A percentile compares a stretch with the other conserved stretches of the same genome.
Evolutionary conservation across 1,140 invertebrate genomes (phyloP).

Genomic region (Neodiprion pinetum): DNA sequence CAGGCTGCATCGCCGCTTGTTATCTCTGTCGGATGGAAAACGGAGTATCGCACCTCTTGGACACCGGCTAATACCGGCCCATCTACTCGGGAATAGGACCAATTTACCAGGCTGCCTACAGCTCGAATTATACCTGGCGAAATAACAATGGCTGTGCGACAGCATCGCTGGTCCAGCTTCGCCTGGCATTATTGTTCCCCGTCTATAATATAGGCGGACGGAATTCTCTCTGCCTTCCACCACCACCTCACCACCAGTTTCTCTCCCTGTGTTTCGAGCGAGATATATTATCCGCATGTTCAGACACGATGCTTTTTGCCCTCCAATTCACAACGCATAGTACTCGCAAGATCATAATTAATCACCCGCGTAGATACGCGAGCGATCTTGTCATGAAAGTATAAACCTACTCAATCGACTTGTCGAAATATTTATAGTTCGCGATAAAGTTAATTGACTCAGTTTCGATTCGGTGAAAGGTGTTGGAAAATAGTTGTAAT

Average conservation of each 20-base stretch:
- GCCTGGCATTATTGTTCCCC: background rate
- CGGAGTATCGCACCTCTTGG: background rate
- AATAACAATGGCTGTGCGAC: background rate
- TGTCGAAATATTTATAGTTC: no score
- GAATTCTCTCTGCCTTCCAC: background rate
- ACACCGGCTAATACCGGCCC: background rate
- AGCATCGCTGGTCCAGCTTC: background rate
- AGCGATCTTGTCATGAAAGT: no score
- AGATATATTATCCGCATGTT: background rate
- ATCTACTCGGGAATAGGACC: background rate
- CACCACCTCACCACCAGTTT: background rate
- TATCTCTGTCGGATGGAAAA: background rate
- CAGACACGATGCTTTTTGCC: background rate
- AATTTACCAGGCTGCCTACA: background rate
- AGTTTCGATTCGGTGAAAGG: no score
- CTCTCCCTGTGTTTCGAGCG: background rate
- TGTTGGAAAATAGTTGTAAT: no score
- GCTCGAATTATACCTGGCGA: background rate
- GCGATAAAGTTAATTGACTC: no score
- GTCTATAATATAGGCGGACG: background rate
- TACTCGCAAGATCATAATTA: no score
- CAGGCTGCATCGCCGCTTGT: background rate
- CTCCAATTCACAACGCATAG: no score
- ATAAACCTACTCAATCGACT: no score
- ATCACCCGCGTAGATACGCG: no score